Evolutionary conservation across 2,888 invertebrate species (phyloP).

Genomic region (Erebia epiphron): DNA sequence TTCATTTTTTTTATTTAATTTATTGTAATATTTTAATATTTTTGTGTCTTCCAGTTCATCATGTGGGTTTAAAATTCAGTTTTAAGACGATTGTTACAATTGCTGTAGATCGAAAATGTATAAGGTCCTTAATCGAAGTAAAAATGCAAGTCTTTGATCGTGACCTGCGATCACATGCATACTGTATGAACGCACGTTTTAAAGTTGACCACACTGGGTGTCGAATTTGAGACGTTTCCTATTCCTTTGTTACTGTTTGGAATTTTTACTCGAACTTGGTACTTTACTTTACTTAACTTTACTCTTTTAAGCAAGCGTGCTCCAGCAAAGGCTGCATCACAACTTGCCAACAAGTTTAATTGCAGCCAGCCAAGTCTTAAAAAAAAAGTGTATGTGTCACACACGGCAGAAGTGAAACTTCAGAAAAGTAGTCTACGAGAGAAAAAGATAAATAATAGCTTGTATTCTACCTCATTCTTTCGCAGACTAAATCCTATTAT

Average conservation of each 20-base stretch:
- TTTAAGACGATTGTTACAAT: not conserved
- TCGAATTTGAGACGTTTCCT: not conserved
- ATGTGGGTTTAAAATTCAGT: not conserved
- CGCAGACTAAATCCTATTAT: too few relatives aligned
- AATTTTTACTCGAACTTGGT: not conserved
- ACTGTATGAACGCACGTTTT: constrained; percentile 63
- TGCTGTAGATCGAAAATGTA: not conserved
- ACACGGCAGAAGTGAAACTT: too few relatives aligned
- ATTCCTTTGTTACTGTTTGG: not conserved
- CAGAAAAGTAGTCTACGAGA: too few relatives aligned
- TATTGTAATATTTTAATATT: not conserved
- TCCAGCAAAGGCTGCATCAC: too few relatives aligned
- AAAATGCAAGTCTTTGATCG: constrained; percentile 79
- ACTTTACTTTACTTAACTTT: too few relatives aligned
- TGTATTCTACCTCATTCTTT: too few relatives aligned
- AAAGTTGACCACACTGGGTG: constrained; percentile 34
- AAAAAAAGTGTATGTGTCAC: not conserved
- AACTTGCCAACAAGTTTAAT: too few relatives aligned
- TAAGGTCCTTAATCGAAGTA: constrained; percentile 8
- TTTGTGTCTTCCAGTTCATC: not conserved
- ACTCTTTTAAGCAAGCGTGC: not conserved
- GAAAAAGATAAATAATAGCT: too few relatives aligned
- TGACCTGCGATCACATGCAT: constrained; percentile 77
- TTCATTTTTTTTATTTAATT: too few relatives aligned
- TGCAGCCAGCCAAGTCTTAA: too few relatives aligned